Base-by-base conservation (phyloP, 2,113 vertebrate genomes). In the Phaethornis superciliosus region DNA sequence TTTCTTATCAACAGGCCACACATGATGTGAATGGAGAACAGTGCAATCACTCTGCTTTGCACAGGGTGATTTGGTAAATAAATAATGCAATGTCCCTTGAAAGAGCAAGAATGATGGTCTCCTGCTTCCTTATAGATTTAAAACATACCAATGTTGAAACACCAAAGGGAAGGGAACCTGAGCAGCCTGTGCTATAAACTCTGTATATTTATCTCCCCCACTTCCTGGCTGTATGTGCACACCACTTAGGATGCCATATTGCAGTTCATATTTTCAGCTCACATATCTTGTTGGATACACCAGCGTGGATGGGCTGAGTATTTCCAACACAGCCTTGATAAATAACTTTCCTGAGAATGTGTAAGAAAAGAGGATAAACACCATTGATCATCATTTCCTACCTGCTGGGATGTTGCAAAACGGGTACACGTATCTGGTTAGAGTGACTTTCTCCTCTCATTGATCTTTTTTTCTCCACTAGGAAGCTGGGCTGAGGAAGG, bases 41-140 rank as follows among this genome's bases (percentile, higher is more conserved):
- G 26, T 14, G 56, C 7, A 10, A 37, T 46, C 40, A 12, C 14
- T 0, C 0, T 1, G 37, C 3, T 33, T 17, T 60, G 40, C 40
- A 40, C 40, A 40, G 40, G 40, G 40, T 40, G 40, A 40, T 40
- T 40, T 40, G 40, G 40, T 40, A 40, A 72, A 60, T 35, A 69
- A 85, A 10, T 20, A 10, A 18, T n/a, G 1, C 9, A 32, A 6
- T 5, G 11, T 46, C 81, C 24, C 9, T 12, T n/a, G 7, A 1
- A 18, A 62, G 6, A 42, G 35, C 62, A 55, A 42, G 46, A 26
- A 16, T 19, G 62, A 51, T 12, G 32, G 30, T 7, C n/a, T 49
- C 33, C 30, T 15, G 22, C 42, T 24, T 67, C 51, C 56, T 51
- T 30, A 19, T 0, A 18, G 56, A 12, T 0, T 51, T 52, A 27